A percentile compares a stretch with the other conserved stretches of the same genome.
phyloP scores from a whole-genome alignment of 64 coral and sea anemone genomes.

The Pachyseris speciosa region DNA sequence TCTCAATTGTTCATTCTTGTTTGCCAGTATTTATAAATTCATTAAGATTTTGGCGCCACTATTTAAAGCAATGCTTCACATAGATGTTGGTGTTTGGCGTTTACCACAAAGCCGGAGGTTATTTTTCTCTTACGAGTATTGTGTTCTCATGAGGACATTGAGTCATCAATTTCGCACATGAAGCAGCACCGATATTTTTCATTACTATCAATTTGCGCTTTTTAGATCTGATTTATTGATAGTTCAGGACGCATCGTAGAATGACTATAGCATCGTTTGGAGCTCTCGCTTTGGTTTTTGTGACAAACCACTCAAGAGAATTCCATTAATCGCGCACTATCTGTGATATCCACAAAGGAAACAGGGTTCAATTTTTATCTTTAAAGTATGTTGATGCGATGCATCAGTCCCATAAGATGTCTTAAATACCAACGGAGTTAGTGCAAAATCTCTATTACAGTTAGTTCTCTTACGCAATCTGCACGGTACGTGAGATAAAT shows the following conservation, averaged over 20 bases:
- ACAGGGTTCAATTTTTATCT: not conserved
- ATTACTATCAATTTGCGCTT: conserved; percentile 14
- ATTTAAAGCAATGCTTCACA: not conserved
- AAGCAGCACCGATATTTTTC: not conserved
- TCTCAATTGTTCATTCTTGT: conserved; percentile 40
- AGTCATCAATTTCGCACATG: conserved; percentile 11
- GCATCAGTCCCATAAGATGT: not conserved
- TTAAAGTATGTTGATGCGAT: not conserved
- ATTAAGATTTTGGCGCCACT: conserved; percentile 11
- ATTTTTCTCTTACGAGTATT: not conserved
- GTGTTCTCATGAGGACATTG: not conserved
- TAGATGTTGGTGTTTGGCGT: not conserved
- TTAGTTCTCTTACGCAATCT: not conserved
- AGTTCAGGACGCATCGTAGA: not conserved
- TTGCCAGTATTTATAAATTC: conserved; percentile 20
- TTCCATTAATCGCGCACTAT: not conserved
- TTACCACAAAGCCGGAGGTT: not conserved
- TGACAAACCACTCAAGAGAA: not conserved
- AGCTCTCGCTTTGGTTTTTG: not conserved
- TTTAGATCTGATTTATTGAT: conserved; percentile 10
- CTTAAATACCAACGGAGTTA: not conserved
- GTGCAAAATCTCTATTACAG: no score
- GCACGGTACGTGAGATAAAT: no score
- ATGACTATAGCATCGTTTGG: not conserved
- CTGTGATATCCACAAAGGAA: not conserved